phyloP scores from a whole-genome alignment of 2,797 vertebrate species.

The Heterohyrax brucei region DNA sequence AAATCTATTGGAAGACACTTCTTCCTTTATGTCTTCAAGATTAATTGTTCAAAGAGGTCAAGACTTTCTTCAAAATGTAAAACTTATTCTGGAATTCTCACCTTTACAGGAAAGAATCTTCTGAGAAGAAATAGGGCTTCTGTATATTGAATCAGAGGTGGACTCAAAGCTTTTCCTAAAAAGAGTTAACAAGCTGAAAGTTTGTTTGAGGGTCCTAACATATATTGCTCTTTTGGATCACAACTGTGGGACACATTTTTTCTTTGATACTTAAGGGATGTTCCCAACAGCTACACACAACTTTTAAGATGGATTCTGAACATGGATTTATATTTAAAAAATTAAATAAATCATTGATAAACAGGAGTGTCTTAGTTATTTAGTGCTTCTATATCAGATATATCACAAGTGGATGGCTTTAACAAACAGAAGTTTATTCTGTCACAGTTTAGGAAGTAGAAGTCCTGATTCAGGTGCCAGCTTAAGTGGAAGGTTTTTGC shows the following conservation, averaged over 20 bases:
- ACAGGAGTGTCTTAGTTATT: too few relatives aligned
- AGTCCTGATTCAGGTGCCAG: too few relatives aligned
- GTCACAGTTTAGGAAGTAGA: too few relatives aligned
- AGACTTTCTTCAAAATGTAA: too few relatives aligned
- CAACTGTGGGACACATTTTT: too few relatives aligned
- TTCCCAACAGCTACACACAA: background rate
- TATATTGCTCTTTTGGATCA: background rate
- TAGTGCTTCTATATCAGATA: too few relatives aligned
- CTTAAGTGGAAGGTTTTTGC: too few relatives aligned
- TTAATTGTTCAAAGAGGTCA: fast-evolving
- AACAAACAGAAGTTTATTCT: too few relatives aligned
- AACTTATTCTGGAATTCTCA: background rate
- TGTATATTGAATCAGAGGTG: fast-evolving
- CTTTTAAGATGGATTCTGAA: fast-evolving
- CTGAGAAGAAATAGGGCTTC: background rate
- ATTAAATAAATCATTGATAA: background rate
- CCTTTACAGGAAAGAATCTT: background rate
- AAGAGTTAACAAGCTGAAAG: background rate
- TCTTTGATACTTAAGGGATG: background rate
- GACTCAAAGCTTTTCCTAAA: background rate
- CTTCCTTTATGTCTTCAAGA: background rate
- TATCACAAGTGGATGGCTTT: too few relatives aligned
- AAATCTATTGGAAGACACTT: background rate
- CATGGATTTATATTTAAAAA: background rate
- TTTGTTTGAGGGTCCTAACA: background rate